Conservation (phyloP, 1,140 invertebrate species). For the Phenacoccus solenopsis region DNA sequence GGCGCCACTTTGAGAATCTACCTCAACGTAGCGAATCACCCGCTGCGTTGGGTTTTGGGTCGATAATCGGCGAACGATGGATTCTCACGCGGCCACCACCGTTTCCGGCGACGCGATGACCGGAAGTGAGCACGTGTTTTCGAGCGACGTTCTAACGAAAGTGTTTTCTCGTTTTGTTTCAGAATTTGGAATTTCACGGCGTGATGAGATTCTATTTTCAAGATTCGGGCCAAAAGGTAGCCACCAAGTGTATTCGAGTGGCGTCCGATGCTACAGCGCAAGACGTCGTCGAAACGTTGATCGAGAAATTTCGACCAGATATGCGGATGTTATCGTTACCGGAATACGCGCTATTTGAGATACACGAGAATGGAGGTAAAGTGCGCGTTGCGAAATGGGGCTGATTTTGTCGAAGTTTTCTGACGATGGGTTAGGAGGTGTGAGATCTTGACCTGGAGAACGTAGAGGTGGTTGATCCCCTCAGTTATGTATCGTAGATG, state of each 20-base stretch:
- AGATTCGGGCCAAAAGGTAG: slow-evolving; percentile 91
- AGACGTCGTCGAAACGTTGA: slow-evolving; percentile 90
- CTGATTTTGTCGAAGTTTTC: not conserved
- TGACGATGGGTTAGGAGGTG: not conserved
- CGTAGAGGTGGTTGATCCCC: too few species aligned
- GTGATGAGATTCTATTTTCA: slow-evolving; percentile 99
- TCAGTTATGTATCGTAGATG: too few species aligned
- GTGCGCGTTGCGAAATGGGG: not conserved
- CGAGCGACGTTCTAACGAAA: not conserved
- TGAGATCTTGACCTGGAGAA: not conserved
- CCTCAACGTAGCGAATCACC: too few species aligned
- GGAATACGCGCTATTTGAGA: slow-evolving; percentile 93
- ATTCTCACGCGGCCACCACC: not conserved
- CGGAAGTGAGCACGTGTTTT: not conserved
- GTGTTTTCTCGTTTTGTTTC: slow-evolving; percentile 34
- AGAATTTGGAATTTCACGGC: slow-evolving; percentile 97
- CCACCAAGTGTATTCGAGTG: slow-evolving; percentile 98
- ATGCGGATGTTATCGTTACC: slow-evolving; percentile 95
- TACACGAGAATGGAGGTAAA: slow-evolving; percentile 83
- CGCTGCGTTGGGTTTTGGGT: not conserved
- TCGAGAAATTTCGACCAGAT: slow-evolving; percentile 98
- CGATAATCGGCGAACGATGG: not conserved
- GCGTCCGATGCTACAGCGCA: slow-evolving; percentile 86
- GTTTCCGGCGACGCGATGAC: not conserved
- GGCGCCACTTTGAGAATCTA: not conserved